These are phyloP conservation scores for zebrafish (Danio rerio) DNA, from an alignment of 2,113 vertebrate species.

Conservation along the genomic window GRCz12tu NC_133199.1:22291501-22292000, in stretches of 20 bases:
- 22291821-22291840: conserved; percentile 29
- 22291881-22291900: not conserved
- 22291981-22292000: not conserved
- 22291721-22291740: conserved; percentile 34
- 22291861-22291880: conserved; percentile 30
- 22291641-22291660: conserved; percentile 34
- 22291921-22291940: conserved; percentile 30
- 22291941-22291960: conserved; percentile 1
- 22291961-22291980: not conserved
- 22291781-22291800: not conserved
- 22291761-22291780: conserved; percentile 25
- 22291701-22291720: conserved; percentile 18
- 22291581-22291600: conserved; percentile 3
- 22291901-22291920: conserved; percentile 13
- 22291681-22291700: conserved; percentile 11
- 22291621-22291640: conserved; percentile 19
- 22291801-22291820: not conserved
- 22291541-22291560: not conserved
- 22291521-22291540: conserved; percentile 7
- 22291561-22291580: not conserved
- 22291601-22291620: not conserved
- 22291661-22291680: conserved; percentile 24
- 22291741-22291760: conserved; percentile 6
- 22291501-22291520: not conserved
- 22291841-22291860: conserved; percentile 24